Conservation (phyloP, 2,113 vertebrate species). For the Mus musculus region DNA sequence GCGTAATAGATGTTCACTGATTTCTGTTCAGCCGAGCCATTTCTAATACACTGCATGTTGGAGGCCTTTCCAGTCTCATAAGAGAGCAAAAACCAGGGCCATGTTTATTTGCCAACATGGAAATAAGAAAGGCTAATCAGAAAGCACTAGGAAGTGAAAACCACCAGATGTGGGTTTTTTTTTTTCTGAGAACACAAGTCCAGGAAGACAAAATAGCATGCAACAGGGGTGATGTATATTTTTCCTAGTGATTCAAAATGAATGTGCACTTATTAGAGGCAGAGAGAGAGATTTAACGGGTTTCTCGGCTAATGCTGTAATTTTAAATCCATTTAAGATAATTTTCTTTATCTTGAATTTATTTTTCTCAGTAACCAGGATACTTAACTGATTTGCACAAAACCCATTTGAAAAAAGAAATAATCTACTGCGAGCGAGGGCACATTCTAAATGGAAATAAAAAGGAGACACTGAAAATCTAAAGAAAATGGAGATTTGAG, state of each 20-base stretch:
- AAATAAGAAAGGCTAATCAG: slow-evolving; percentile 74
- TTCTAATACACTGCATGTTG: background rate
- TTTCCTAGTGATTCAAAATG: slow-evolving; percentile 78
- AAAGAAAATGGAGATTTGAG: slow-evolving; percentile 61
- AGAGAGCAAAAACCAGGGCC: background rate
- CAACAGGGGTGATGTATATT: slow-evolving; percentile 66
- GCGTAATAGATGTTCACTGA: background rate
- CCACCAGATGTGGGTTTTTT: slow-evolving; percentile 66
- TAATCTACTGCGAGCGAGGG: slow-evolving; percentile 75
- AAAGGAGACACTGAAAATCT: slow-evolving; percentile 10
- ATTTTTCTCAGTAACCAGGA: slow-evolving; percentile 87
- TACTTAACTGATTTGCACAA: slow-evolving; percentile 86
- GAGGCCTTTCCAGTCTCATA: slow-evolving; percentile 9
- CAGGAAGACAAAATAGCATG: slow-evolving; percentile 73
- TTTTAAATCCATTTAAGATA: slow-evolving; percentile 88
- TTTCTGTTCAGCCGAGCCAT: background rate
- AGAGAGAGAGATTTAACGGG: slow-evolving; percentile 79
- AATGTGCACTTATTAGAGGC: slow-evolving; percentile 84
- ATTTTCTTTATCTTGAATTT: slow-evolving; percentile 86
- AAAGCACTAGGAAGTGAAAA: slow-evolving; percentile 67
- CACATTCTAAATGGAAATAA: slow-evolving; percentile 51
- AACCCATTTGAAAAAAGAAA: slow-evolving; percentile 82
- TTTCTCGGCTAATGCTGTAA: slow-evolving; percentile 82
- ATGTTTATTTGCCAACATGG: slow-evolving; percentile 71
- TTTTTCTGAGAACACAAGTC: slow-evolving; percentile 55